Evolutionary conservation across 1,140 invertebrate genomes (phyloP).

Genomic region (Agraylea sexmaculata): DNA sequence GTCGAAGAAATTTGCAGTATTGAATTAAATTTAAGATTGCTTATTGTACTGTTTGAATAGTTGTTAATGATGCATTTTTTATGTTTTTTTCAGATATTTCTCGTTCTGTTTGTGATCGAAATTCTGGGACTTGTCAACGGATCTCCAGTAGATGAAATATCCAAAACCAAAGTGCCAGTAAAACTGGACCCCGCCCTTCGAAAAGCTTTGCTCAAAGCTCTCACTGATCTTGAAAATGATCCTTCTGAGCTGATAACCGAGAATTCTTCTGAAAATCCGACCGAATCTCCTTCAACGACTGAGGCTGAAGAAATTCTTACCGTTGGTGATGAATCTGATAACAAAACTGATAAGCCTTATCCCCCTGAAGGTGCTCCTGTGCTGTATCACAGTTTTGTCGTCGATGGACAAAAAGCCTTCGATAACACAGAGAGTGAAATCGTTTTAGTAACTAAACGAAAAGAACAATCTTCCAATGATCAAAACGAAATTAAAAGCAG

Average conservation of each 20-base stretch:
- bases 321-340: constrained; percentile 22
- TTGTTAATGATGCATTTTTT: no score
- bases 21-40: no score
- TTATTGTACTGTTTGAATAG: no score
- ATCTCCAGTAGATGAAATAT: constrained; percentile 28
- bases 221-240: constrained; percentile 52
- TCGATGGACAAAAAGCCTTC: constrained; percentile 36
- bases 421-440: constrained; percentile 22
- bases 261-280: constrained; percentile 23
- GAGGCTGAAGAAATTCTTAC: constrained; percentile 24
- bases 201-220: constrained; percentile 55
- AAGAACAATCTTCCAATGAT: no score
- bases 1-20: no score
- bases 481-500: constrained; percentile 31
- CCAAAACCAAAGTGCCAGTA: constrained; percentile 39
- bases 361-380: constrained; percentile 18
- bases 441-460: constrained; percentile 1
- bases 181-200: constrained; percentile 55
- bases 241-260: constrained; percentile 27
- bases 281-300: constrained; percentile 17
- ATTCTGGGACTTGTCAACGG: no score
- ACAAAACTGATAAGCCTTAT: constrained; percentile 15
- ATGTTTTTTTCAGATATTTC: no score
- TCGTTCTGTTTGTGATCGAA: no score
- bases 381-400: constrained; percentile 34